phyloP scores from a whole-genome alignment of 1,140 invertebrate genomes.

The Drosophila pruinosa region DNA sequence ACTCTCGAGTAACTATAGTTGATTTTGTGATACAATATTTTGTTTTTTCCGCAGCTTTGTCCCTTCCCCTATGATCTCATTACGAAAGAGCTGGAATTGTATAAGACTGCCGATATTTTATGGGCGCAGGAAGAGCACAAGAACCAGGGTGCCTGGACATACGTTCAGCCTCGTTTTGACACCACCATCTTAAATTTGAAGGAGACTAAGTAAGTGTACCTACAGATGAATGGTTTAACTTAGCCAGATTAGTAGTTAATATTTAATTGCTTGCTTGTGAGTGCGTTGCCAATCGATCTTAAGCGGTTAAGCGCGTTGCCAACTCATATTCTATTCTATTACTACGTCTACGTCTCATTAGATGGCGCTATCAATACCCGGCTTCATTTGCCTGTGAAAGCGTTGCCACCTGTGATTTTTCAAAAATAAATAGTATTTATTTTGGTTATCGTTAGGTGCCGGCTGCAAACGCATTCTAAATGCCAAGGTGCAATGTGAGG shows the following conservation, averaged over 20 bases:
- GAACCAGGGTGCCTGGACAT: constrained; percentile 97
- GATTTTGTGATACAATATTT: not conserved
- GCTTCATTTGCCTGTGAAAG: not conserved
- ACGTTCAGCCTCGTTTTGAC: constrained; percentile 95
- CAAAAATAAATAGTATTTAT: not conserved
- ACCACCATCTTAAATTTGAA: constrained; percentile 85
- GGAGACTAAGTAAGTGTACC: constrained; percentile 54
- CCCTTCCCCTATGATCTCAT: constrained; percentile 99
- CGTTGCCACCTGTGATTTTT: not conserved
- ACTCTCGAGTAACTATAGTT: not conserved
- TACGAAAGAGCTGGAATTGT: constrained; percentile 94
- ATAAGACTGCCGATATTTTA: constrained; percentile 93
- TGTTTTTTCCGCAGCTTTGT: constrained; percentile 87
- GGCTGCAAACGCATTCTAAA: constrained; percentile 35
- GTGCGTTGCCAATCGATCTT: not conserved
- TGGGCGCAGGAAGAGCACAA: constrained; percentile 99
- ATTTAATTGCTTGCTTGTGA: not conserved
- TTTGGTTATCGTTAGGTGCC: not conserved
- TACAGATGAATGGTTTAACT: too few relatives aligned
- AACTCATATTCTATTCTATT: too few relatives aligned
- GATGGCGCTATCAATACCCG: not conserved
- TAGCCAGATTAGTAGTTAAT: too few relatives aligned
- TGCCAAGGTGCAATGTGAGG: constrained; percentile 60
- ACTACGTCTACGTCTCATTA: too few relatives aligned
- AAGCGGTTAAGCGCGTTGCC: not conserved